These are phyloP conservation scores for Ceratoteleas bidentatus DNA, from an alignment of 1,140 invertebrate genomes.

Conservation along the genomic window DNA sequence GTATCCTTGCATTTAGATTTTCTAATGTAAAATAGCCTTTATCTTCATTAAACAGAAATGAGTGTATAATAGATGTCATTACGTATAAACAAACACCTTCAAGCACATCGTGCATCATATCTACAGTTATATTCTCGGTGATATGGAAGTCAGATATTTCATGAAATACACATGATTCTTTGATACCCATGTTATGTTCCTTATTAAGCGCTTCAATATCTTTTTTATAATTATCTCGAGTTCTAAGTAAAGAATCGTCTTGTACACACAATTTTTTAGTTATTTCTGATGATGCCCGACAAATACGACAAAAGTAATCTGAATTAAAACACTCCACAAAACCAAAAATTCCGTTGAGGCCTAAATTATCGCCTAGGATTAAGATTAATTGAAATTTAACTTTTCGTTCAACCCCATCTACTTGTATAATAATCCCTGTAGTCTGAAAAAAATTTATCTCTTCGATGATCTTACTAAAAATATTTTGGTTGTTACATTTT, in stretches of 20 bases:
- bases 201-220: neutral
- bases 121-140: neutral
- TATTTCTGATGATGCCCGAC: neutral
- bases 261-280: neutral
- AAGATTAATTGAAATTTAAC: conserved; percentile 24
- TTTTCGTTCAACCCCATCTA: neutral
- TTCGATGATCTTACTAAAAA: conserved; percentile 25
- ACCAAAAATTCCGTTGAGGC: conserved; percentile 3
- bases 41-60: neutral
- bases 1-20: conserved; percentile 1
- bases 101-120: conserved; percentile 7
- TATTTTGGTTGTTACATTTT: conserved; percentile 9
- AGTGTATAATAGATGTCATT: neutral
- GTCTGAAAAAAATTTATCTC: conserved; percentile 17
- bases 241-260: conserved; percentile 2
- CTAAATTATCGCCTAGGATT: conserved; percentile 2
- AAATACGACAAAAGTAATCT: conserved; percentile 4
- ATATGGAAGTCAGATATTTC: conserved; percentile 9
- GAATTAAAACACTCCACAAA: neutral
- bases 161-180: conserved; percentile 15
- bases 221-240: conserved; percentile 7
- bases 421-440: conserved; percentile 10
- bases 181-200: neutral
- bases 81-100: conserved; percentile 8
- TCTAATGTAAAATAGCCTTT: conserved; percentile 3